phyloP scores from a whole-genome alignment of 2,797 vertebrate genomes.

The Myotis planiceps region DNA sequence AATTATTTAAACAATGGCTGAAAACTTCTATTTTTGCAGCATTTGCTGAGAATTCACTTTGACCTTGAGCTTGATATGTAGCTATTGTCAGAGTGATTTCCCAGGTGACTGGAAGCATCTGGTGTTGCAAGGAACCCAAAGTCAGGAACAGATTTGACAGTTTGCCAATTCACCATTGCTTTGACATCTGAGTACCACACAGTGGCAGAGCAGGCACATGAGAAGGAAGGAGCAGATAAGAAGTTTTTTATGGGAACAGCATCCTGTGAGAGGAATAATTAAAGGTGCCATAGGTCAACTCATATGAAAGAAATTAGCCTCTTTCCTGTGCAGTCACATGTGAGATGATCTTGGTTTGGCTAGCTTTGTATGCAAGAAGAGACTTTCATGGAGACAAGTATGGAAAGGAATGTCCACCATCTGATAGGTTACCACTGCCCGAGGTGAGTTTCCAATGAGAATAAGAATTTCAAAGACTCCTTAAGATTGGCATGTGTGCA shows the following conservation, averaged over 20 bases:
- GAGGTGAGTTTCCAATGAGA: neutral
- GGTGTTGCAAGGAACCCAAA: neutral
- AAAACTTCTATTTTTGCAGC: conserved; percentile 48
- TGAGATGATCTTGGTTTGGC: neutral
- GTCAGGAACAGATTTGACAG: neutral
- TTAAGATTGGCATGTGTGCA: too few species aligned
- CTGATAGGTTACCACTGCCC: neutral
- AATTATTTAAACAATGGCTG: conserved; percentile 58
- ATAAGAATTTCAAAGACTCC: too few species aligned
- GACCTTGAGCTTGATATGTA: conserved; percentile 61
- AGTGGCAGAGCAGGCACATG: conserved; percentile 12
- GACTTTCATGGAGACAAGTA: neutral
- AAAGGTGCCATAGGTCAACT: neutral
- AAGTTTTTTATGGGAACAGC: neutral
- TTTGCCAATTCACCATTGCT: neutral
- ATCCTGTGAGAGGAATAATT: neutral
- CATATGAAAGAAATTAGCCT: neutral
- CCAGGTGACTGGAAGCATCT: conserved; percentile 45
- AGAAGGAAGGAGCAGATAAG: conserved; percentile 15
- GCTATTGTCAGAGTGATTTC: conserved; percentile 40
- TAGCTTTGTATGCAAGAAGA: neutral
- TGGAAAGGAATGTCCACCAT: neutral
- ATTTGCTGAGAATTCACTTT: conserved; percentile 37
- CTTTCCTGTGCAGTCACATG: neutral
- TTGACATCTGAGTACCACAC: conserved; percentile 36